Percentiles rank a stretch among this genome's conserved stretches.
phyloP scores from a whole-genome alignment of 30 jellyfish, hydroid and myxozoan genomes.

The Catostylus mosaicus region DNA sequence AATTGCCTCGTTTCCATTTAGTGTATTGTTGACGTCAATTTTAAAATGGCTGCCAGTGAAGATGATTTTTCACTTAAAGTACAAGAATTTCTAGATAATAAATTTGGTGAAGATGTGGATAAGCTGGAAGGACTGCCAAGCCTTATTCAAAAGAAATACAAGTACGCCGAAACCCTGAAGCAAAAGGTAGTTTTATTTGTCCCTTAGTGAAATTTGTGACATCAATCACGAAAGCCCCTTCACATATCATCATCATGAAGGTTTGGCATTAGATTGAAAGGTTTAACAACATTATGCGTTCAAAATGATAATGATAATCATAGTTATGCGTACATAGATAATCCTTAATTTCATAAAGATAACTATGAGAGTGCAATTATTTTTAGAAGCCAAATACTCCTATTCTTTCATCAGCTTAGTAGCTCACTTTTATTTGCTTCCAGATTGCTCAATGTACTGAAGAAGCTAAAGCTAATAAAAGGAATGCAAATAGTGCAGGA shows the following conservation, averaged over 20 bases:
- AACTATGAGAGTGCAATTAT: background rate
- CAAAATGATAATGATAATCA: too few relatives aligned
- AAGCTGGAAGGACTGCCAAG: background rate
- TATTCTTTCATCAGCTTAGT: background rate
- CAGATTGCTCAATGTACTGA: slow-evolving; percentile 29
- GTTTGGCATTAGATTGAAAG: too few relatives aligned
- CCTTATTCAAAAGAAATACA: background rate
- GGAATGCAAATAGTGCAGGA: slow-evolving; percentile 18
- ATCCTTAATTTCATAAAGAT: background rate
- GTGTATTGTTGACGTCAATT: background rate
- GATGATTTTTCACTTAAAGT: background rate
- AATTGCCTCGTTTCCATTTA: background rate
- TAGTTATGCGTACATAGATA: too few relatives aligned
- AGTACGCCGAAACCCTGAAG: background rate
- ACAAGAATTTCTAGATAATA: background rate
- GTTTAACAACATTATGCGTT: too few relatives aligned
- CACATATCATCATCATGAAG: too few relatives aligned
- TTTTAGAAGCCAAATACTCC: background rate
- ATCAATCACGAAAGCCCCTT: too few relatives aligned
- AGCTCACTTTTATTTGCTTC: background rate
- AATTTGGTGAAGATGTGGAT: slow-evolving; percentile 12
- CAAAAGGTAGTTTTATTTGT: too few relatives aligned
- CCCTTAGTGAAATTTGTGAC: too few relatives aligned
- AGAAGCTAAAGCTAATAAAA: background rate
- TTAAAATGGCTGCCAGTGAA: slow-evolving; percentile 22